These are phyloP conservation scores for Tachyglossus aculeatus DNA, from an alignment of 2,797 vertebrate genomes.

Conservation along the genomic window DNA sequence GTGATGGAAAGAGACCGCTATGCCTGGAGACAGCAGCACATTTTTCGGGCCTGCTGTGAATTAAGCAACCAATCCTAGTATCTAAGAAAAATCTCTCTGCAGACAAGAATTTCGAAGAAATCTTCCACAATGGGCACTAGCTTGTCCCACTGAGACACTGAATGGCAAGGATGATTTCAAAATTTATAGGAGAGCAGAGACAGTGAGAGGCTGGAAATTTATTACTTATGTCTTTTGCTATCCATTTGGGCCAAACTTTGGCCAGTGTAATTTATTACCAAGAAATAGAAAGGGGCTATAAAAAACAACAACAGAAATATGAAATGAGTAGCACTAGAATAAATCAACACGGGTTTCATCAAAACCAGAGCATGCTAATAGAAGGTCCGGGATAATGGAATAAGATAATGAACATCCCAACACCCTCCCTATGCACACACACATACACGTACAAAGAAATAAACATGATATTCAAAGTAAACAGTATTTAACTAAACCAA, in stretches of 20 bases:
- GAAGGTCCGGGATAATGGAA: no score
- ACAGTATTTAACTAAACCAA: no score
- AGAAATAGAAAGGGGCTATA: neutral
- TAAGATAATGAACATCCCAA: no score
- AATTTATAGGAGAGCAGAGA: neutral
- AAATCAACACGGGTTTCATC: neutral
- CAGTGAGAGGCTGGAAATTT: neutral
- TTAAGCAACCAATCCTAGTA: conserved; percentile 54
- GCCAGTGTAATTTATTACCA: conserved; percentile 3
- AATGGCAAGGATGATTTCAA: conserved; percentile 11
- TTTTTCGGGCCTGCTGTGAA: conserved; percentile 44
- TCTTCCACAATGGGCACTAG: conserved; percentile 3
- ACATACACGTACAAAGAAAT: no score
- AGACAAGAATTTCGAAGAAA: neutral
- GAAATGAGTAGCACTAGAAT: neutral
- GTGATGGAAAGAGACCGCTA: conserved; percentile 52
- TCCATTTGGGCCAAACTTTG: conserved; percentile 2
- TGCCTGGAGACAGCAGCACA: conserved; percentile 32
- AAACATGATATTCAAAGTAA: no score
- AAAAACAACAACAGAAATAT: conserved; percentile 3
- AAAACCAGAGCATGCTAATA: neutral
- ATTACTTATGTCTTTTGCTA: neutral
- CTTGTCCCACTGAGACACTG: conserved; percentile 11
- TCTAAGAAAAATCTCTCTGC: conserved; percentile 42
- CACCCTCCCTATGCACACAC: no score